Evolutionary conservation across 2,113 vertebrate genomes (phyloP).

Genomic region (Phaetusa simplex): DNA sequence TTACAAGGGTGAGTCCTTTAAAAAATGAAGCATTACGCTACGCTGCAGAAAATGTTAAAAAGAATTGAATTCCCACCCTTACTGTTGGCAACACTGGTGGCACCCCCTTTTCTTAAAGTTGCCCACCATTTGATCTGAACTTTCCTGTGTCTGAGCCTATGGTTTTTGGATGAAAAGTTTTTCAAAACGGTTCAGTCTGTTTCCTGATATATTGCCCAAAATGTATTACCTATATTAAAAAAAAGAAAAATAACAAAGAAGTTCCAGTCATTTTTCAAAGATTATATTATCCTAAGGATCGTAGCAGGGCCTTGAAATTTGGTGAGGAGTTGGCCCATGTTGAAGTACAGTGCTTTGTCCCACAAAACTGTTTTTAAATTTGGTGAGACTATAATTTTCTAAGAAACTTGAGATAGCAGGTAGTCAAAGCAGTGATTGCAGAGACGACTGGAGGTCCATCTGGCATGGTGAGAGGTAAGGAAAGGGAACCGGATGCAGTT

Average conservation of each 20-base stretch:
- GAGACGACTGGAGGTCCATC: neutral
- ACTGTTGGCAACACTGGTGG: neutral
- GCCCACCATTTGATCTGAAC: neutral
- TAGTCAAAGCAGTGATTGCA: neutral
- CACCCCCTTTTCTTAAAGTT: neutral
- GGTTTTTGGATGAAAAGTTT: neutral
- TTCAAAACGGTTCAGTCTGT: neutral
- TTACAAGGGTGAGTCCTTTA: neutral
- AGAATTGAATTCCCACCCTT: neutral
- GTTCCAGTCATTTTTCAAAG: neutral
- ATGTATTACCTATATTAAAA: neutral
- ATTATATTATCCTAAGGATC: neutral
- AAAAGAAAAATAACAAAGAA: neutral
- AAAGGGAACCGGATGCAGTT: neutral
- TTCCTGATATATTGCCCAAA: neutral
- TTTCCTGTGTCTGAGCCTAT: neutral
- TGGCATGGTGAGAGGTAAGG: neutral
- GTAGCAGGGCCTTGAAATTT: neutral
- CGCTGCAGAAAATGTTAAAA: neutral
- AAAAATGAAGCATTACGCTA: neutral
- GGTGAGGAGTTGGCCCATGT: neutral
- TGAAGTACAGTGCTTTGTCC: neutral
- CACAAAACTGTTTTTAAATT: neutral
- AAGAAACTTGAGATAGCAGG: neutral
- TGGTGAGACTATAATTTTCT: neutral